Conservation (phyloP, 2,888 invertebrate species). For the Priocnemis perturbator region DNA sequence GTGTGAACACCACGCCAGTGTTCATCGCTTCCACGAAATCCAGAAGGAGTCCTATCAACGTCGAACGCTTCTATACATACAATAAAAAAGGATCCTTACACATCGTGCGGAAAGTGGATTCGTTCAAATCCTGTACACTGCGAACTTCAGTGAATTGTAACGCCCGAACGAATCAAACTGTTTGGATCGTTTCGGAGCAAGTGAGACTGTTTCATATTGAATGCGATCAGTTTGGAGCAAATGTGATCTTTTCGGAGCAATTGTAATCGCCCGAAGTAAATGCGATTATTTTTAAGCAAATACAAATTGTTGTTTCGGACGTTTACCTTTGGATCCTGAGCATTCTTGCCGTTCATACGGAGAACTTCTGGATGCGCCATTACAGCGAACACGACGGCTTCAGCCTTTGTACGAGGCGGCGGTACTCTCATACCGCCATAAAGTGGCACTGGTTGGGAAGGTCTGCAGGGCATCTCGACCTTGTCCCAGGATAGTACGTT, state of each 20-base stretch:
- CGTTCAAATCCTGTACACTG: too few species aligned
- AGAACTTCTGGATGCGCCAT: conserved; percentile 85
- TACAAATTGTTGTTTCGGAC: neutral
- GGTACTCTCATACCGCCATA: conserved; percentile 85
- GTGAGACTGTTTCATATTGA: neutral
- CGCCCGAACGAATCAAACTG: too few species aligned
- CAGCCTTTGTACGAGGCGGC: conserved; percentile 78
- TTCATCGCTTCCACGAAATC: conserved; percentile 87
- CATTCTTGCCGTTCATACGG: conserved; percentile 82
- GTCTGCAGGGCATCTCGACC: conserved; percentile 81
- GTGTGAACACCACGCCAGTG: conserved; percentile 79
- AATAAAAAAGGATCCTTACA: conserved; percentile 4
- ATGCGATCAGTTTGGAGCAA: neutral
- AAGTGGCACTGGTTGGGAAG: conserved; percentile 82
- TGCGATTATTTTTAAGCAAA: neutral
- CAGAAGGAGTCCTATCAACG: conserved; percentile 82
- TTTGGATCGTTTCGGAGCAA: neutral
- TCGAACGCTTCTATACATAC: conserved; percentile 78
- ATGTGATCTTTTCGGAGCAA: too few species aligned
- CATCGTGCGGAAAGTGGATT: neutral
- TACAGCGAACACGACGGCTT: conserved; percentile 83
- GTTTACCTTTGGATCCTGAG: conserved; percentile 79
- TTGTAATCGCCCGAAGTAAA: too few species aligned
- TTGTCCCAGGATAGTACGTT: conserved; percentile 86
- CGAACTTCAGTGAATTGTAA: too few species aligned